phyloP scores from a whole-genome alignment of 92 coral and sea anemone genomes.

The Montipora capitata region DNA sequence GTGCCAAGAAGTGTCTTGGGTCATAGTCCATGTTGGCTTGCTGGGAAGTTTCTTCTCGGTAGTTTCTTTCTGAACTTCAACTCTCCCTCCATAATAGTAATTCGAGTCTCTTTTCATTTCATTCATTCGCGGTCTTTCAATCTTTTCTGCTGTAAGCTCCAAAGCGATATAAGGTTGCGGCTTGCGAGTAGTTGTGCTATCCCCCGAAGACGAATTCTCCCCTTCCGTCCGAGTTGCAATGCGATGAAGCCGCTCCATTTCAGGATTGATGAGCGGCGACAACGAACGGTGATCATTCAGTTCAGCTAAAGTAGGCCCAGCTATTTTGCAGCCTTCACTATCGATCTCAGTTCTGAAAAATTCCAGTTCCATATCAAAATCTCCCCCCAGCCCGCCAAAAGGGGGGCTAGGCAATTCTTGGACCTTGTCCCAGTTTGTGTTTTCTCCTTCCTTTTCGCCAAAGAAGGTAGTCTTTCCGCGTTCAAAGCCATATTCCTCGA shows the following conservation, averaged over 20 bases:
- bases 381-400: constrained; percentile 73
- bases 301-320: constrained; percentile 98
- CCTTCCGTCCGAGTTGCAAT: constrained; percentile 91
- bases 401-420: constrained; percentile 74
- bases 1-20: constrained; percentile 29
- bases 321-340: constrained; percentile 79
- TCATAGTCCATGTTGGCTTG: constrained; percentile 51
- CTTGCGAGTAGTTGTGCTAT: constrained; percentile 48
- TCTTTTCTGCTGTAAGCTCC: constrained; percentile 39
- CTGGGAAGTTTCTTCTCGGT: constrained; percentile 36
- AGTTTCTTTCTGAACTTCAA: constrained; percentile 10
- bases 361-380: constrained; percentile 95
- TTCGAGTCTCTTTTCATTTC: constrained; percentile 39
- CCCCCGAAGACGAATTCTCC: constrained; percentile 66
- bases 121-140: constrained; percentile 16
- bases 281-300: constrained; percentile 93
- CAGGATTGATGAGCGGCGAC: constrained; percentile 98
- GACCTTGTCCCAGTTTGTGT: constrained; percentile 70
- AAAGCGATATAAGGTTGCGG: constrained; percentile 49
- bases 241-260: constrained; percentile 99
- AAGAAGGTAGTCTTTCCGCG: constrained; percentile 59
- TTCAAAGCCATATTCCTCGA: constrained; percentile 65
- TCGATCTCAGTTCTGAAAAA: constrained; percentile 82
- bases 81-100: constrained; percentile 13
- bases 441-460: constrained; percentile 74